These are phyloP conservation scores for Octopus bimaculoides DNA, from an alignment of 1,140 invertebrate species.

Conservation along the genomic window DNA sequence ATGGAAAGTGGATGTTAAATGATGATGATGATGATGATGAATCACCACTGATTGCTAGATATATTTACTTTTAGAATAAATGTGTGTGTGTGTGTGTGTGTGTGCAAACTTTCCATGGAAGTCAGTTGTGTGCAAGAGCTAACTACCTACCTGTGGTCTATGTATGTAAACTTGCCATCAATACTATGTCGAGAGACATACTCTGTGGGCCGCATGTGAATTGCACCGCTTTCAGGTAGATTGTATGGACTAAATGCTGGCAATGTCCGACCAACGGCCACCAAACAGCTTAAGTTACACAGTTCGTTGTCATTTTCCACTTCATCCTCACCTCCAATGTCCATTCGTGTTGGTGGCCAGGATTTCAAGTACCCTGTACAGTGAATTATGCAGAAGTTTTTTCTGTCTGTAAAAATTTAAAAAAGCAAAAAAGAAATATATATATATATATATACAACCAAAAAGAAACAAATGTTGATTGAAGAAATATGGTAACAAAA, in stretches of 20 bases:
- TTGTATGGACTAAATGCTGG: conserved; percentile 44
- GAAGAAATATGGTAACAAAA: too few relatives aligned
- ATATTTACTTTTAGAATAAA: too few relatives aligned
- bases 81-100: too few relatives aligned
- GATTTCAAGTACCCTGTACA: conserved; percentile 91
- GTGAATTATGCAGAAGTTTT: conserved; percentile 74
- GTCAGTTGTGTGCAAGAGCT: too few relatives aligned
- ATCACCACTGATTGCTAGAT: not conserved
- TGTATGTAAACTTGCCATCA: conserved; percentile 66
- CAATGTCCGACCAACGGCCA: conserved; percentile 62
- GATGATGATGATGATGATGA: too few relatives aligned
- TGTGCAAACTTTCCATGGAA: too few relatives aligned
- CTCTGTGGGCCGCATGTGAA: conserved; percentile 61
- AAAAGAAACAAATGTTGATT: too few relatives aligned
- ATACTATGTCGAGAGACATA: conserved; percentile 67
- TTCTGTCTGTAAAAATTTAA: conserved; percentile 64
- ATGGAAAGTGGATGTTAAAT: too few relatives aligned
- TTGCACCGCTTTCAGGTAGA: conserved; percentile 24
- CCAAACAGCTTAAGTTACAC: conserved; percentile 80
- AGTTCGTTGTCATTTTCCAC: conserved; percentile 71
- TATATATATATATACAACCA: too few relatives aligned
- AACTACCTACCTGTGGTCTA: conserved; percentile 67
- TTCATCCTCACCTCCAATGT: conserved; percentile 62
- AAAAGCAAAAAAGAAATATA: too few relatives aligned
- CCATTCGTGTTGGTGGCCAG: conserved; percentile 78